Base-by-base conservation (phyloP, 1,140 invertebrate genomes). In the Melipona quadrifasciata region DNA sequence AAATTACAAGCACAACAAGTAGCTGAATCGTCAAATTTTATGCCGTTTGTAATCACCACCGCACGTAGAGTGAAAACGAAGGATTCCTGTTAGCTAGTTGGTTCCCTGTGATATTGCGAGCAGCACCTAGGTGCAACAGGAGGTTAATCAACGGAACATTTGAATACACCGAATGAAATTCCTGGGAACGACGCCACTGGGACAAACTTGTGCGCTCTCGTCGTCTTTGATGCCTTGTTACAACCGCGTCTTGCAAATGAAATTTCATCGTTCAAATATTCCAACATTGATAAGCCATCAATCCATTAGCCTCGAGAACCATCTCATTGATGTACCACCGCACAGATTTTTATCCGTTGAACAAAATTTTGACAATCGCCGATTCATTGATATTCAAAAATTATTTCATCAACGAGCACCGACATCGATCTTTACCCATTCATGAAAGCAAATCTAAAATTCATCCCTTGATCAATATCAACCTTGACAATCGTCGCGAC, bases 91-190 rank as follows among this genome's bases (percentile, higher is more conserved):
- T 77, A 5, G 8, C 10, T 1, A 72, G 47, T 27, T 53, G 2
- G 34, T 11, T 47, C 1, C 14, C 19, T 2, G 11, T 8, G 27
- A 57, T n/a, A 21, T 24, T 21, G 10, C 12, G 24, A 61, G 39
- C 47, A 17, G 19, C 1, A 19, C n/a, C 39, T 34, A 24, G 27
- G 47, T 73, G 79, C 79, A 81, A 81, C 79, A 81, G 68, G 70
- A 81, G 68, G 79, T 73, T 81, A 81, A 81, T 81, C 72, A 73
- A 47, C 12, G 34, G 55, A 47, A 58, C 70, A 55, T 64, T 77
- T 47, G 75, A 65, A 47, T 65, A 65, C 27, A 17, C 14, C 70
- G 53, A 53, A 57, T 57, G 73, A 75, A 75, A 75, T 58, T 55
- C 53, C 73, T 19, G 19, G 12, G 21, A 57, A 74, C 31, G 73